Base-by-base conservation (phyloP, 1,140 invertebrate species). In the Thereuonema tuberculata region DNA sequence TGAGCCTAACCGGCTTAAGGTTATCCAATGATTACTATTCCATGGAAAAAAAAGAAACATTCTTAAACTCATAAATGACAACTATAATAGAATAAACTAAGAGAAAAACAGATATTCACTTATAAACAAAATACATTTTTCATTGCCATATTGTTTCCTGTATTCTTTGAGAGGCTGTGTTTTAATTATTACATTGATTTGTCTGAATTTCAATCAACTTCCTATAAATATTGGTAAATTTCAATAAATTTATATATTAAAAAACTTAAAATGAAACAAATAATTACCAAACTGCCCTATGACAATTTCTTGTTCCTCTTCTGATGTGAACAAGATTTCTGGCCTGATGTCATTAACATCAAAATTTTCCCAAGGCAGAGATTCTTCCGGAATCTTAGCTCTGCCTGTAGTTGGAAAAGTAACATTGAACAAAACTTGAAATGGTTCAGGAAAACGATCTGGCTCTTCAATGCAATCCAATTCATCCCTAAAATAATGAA, bases 231-330 rank as follows among this genome's bases (percentile, higher is more conserved):
- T 17, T 37, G 20, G 28, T 58, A 23, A 24, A 31, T 14, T 61
- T 37, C 31, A 17, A 9, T 37, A 37, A 9, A 37, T n/a, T n/a
- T n/a, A n/a, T 37, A 37, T 37, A 37, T 17, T 17, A 5, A 5
- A 37, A 37, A 37, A 37, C 5, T 37, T 37, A 37, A 9, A 17
- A 17, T 37, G 17, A 37, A 37, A 5, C 31, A 37, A 37, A 37
- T 54, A 66, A 64, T 62, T 64, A 70, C 83, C 81, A 70, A 88
- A 89, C 66, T 85, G 87, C 63, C 89, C 86, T 14, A 86, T 74
- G 64, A 82, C 84, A 70, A 90, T 87, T 52, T 89, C 85, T 71
- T 85, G 82, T 72, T 95, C 92, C 37, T 90, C 75, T 59, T 83
- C 83, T 1, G 82, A 85, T 17, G 83, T 82, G 69, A 93, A 94